Base-by-base conservation (phyloP, 2,888 invertebrate species). In the Blastobasis lacticolella region DNA sequence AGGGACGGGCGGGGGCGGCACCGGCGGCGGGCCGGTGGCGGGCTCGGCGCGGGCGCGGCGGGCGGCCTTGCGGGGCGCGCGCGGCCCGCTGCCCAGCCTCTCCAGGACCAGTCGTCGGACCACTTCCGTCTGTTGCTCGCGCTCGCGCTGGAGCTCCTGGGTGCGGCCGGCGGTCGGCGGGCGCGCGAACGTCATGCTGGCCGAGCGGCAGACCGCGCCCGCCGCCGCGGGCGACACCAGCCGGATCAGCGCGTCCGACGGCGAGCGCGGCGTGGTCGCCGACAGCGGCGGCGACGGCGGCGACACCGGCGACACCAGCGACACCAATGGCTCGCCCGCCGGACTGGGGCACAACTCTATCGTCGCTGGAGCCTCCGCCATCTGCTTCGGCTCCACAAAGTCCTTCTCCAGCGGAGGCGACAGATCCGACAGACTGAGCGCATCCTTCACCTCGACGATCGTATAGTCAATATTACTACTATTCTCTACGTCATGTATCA, bases 71-170 rank as follows among this genome's bases (percentile, higher is more conserved):
- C 71, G 67, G 5, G 62, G 61, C 5, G 56, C 56, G 4, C 72
- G 64, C 36, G 71, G 63, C 1, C 66, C 75, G 44, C 67, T 73
- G 0, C 86, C 86, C 64, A 95, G 84, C 75, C 94, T 93, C 68
- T 94, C 94, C 90, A 96, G 91, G 49, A 96, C 93, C 79, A 96
- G 87, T 72, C 95, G 93, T 65, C 95, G 92, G 47, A 96, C 94
- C 37, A 96, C 88, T 71, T 93, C 94, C 58, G 95, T 95, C 77
- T 96, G 95, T 69, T 94, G 93, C 43, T 93, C 93, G 51, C 95
- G 89, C 71, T 95, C 95, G 68, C 93, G 91, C 57, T 93, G 92
- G 41, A 96, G 90, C 80, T 94, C 93, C 71, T 95, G 94, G 51
- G 94, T 88, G 0, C 67, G 64, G 9, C 58, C 52, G 49, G 91